These are phyloP conservation scores for Nannobrachium achirus DNA, from an alignment of 2,113 vertebrate species.

Conservation along the genomic window DNA sequence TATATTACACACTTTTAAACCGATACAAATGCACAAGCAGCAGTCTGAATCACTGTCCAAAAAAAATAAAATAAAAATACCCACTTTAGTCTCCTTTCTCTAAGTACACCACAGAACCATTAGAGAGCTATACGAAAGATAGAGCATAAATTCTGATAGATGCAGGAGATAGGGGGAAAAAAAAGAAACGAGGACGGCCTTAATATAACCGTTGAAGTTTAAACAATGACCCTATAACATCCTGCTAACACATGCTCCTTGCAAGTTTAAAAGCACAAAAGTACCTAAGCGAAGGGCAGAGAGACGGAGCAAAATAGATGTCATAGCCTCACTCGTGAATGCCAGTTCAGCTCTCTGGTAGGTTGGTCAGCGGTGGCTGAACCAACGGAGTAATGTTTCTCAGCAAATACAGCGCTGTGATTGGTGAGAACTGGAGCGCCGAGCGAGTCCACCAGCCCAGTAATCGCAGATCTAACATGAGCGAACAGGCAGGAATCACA, in stretches of 20 bases:
- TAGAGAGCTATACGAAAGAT: neutral
- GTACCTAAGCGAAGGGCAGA: constrained; percentile 27
- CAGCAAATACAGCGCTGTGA: constrained; percentile 40
- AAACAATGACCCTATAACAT: constrained; percentile 9
- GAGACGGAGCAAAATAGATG: neutral
- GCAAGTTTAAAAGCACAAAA: constrained; percentile 35
- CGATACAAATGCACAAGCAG: neutral
- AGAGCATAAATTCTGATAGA: neutral
- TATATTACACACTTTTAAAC: constrained; percentile 11
- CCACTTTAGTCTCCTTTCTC: neutral
- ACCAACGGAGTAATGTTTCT: constrained; percentile 10
- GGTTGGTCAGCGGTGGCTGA: neutral
- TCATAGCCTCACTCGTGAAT: neutral
- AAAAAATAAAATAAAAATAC: neutral
- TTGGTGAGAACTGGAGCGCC: constrained; percentile 5
- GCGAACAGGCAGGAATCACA: neutral
- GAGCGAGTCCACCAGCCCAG: neutral
- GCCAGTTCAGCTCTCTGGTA: neutral
- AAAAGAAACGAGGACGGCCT: neutral
- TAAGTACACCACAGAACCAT: constrained; percentile 1
- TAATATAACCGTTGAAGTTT: neutral
- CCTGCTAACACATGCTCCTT: constrained; percentile 41
- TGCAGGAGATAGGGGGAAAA: neutral
- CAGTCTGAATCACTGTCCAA: neutral
- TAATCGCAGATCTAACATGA: neutral